Conservation (phyloP, 2,113 vertebrate species). For the Chelonoidis abingdonii region DNA sequence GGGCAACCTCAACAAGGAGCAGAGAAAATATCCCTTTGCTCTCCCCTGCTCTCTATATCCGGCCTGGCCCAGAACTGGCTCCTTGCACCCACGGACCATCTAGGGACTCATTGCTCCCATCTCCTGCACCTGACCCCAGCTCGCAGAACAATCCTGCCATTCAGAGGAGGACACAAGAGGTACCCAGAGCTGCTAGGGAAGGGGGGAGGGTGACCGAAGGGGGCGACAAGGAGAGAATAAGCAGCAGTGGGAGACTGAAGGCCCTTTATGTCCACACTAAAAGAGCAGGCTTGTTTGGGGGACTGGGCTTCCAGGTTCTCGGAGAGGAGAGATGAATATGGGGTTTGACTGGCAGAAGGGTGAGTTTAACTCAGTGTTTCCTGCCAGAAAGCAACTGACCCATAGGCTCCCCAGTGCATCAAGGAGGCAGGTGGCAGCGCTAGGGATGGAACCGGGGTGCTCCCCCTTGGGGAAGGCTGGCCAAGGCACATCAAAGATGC, state of each 20-base stretch:
- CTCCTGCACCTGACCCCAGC: neutral
- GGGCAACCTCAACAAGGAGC: neutral
- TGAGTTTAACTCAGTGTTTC: neutral
- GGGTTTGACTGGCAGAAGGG: neutral
- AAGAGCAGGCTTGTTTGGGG: constrained; percentile 10
- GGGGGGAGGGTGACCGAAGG: constrained; percentile 32
- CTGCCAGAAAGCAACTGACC: neutral
- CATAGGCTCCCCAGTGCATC: neutral
- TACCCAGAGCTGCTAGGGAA: neutral
- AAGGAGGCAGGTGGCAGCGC: too few relatives aligned
- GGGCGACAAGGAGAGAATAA: neutral
- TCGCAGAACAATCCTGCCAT: neutral
- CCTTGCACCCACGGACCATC: neutral
- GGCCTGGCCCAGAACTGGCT: neutral
- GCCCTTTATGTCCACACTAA: constrained; percentile 21
- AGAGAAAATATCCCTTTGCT: neutral
- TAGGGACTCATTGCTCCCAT: neutral
- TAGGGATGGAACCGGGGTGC: neutral
- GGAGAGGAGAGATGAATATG: fast-evolving
- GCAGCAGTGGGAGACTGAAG: neutral
- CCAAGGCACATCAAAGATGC: neutral
- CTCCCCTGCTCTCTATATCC: neutral
- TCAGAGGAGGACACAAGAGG: fast-evolving
- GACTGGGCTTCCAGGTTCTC: neutral
- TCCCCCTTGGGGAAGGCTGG: neutral